Conservation (phyloP, 2,113 vertebrate species). For the Nothobranchius furzeri region DNA sequence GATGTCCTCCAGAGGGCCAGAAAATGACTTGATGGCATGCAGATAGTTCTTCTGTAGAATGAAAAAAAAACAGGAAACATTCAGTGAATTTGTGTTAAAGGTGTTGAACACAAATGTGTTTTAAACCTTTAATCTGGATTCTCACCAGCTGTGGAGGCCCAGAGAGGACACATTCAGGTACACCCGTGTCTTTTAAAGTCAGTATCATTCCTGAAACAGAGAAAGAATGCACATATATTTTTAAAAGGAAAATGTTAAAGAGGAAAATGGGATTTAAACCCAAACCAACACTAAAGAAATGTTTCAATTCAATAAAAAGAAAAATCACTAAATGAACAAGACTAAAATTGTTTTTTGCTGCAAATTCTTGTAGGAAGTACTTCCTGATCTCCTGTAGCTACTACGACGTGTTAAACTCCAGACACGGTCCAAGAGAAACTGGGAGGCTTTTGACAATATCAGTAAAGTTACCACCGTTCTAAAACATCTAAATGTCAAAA, state of each 20-base stretch:
- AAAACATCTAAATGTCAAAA: too few species aligned
- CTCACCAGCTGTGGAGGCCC: conserved; percentile 95
- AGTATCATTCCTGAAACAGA: conserved; percentile 87
- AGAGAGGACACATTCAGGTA: conserved; percentile 87
- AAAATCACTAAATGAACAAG: too few species aligned
- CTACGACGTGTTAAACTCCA: too few species aligned
- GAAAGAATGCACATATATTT: neutral
- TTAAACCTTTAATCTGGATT: neutral
- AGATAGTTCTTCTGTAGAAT: conserved; percentile 68
- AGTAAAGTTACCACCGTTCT: too few species aligned
- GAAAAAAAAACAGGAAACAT: neutral
- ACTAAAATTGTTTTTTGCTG: too few species aligned
- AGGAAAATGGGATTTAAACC: too few species aligned
- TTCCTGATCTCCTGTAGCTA: too few species aligned
- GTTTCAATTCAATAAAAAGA: neutral
- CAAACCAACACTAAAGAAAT: too few species aligned
- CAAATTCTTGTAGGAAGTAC: too few species aligned
- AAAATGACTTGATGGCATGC: conserved; percentile 76
- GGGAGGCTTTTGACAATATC: neutral
- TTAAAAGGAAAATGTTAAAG: neutral
- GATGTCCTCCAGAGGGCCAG: conserved; percentile 75
- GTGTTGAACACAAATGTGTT: too few species aligned
- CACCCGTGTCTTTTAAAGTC: conserved; percentile 87
- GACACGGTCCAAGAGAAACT: neutral
- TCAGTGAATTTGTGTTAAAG: neutral